Percentiles rank a stretch among this genome's conserved stretches.
Evolutionary conservation across 2,113 vertebrate genomes (phyloP).

Genomic region (Oceanites oceanicus): DNA sequence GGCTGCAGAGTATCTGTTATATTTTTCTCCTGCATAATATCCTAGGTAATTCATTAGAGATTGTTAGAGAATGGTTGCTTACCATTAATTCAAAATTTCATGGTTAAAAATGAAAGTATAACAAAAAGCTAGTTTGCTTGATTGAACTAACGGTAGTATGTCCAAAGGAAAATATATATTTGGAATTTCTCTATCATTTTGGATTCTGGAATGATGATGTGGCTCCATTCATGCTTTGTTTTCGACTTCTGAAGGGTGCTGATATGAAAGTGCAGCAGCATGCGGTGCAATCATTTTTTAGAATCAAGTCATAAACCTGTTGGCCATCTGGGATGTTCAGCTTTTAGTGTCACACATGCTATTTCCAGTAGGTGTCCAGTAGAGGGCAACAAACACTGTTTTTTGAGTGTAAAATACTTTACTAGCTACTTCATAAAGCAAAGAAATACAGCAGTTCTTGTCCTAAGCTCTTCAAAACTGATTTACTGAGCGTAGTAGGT

Average conservation of each 20-base stretch:
- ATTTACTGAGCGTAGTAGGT: not conserved
- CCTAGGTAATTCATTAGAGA: not conserved
- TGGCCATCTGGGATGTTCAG: not conserved
- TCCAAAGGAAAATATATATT: not conserved
- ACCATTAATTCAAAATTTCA: not conserved
- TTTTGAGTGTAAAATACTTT: not conserved
- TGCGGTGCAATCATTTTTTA: not conserved
- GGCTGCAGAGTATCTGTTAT: not conserved
- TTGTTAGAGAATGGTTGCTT: not conserved
- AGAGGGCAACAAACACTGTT: conserved; percentile 4
- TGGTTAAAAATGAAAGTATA: not conserved
- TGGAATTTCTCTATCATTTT: not conserved
- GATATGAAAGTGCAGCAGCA: not conserved
- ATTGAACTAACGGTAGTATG: not conserved
- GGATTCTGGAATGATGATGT: not conserved
- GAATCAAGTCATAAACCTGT: not conserved
- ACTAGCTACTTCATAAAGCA: not conserved
- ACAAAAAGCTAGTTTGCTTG: not conserved
- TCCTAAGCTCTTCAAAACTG: not conserved
- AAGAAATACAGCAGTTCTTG: not conserved
- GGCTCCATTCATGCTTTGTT: not conserved
- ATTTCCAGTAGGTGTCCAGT: not conserved
- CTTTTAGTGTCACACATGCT: not conserved
- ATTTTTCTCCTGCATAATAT: not conserved
- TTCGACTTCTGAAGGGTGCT: not conserved